phyloP scores from a whole-genome alignment of 64 coral and sea anemone species.

The Platygyra sinensis region DNA sequence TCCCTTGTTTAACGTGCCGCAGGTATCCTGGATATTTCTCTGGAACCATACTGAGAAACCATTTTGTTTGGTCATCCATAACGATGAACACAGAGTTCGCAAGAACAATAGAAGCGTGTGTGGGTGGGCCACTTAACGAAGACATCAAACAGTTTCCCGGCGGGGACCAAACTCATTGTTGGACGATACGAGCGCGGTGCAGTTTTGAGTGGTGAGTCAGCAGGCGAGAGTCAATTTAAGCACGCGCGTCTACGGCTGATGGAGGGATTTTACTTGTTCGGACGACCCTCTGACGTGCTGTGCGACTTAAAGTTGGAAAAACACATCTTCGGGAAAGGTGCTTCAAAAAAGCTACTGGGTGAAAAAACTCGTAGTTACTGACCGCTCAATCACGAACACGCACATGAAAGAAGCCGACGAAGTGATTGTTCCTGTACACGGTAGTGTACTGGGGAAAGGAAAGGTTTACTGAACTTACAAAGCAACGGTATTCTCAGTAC shows the following conservation, averaged over 20 bases:
- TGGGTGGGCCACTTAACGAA: not conserved
- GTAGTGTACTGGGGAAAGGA: too few relatives aligned
- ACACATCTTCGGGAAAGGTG: too few relatives aligned
- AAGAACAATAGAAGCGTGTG: not conserved
- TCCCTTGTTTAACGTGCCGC: not conserved
- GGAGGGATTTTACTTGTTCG: not conserved
- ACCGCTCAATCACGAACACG: too few relatives aligned
- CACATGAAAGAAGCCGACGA: too few relatives aligned
- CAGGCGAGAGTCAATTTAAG: not conserved
- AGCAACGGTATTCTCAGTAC: not conserved
- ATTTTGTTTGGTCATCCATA: not conserved
- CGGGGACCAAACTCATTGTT: not conserved
- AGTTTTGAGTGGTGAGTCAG: conserved; percentile 6
- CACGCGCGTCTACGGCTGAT: not conserved
- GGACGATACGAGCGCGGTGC: conserved; percentile 17
- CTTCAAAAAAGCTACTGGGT: too few relatives aligned
- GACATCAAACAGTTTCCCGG: not conserved
- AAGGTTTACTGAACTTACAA: conserved; percentile 2
- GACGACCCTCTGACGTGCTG: conserved; percentile 3
- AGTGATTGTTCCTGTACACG: too few relatives aligned
- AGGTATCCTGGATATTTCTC: not conserved
- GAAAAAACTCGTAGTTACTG: too few relatives aligned
- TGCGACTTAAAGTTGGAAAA: too few relatives aligned
- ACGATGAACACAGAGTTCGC: not conserved
- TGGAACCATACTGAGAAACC: not conserved